Evolutionary conservation across 2,888 invertebrate species (phyloP).

Genomic region (Unio pictorum): DNA sequence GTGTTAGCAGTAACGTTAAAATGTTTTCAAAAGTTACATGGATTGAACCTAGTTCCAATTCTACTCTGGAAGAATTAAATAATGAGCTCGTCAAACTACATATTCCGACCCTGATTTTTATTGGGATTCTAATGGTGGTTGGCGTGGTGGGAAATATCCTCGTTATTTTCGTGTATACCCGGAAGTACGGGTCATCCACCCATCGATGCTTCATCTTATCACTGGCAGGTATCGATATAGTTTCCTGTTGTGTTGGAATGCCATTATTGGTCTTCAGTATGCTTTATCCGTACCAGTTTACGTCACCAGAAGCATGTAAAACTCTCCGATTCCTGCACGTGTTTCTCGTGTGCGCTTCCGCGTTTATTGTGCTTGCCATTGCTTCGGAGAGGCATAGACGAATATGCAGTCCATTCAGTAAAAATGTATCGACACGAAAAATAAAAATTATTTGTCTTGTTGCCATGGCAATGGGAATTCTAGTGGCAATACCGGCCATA

Average conservation of each 20-base stretch:
- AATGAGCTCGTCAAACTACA: conserved; percentile 38
- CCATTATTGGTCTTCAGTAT: conserved; percentile 53
- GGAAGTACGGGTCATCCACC: conserved; percentile 47
- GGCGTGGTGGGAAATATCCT: conserved; percentile 52
- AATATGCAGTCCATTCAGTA: conserved; percentile 51
- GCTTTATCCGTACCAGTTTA: conserved; percentile 49
- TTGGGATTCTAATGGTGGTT: conserved; percentile 46
- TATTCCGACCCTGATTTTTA: conserved; percentile 48
- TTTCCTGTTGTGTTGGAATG: conserved; percentile 47
- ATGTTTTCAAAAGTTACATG: conserved; percentile 15
- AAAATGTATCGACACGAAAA: conserved; percentile 36
- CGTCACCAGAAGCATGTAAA: conserved; percentile 45
- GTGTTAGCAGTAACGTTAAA: no score
- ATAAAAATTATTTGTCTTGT: conserved; percentile 38
- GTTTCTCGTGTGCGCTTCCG: conserved; percentile 48
- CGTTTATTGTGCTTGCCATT: conserved; percentile 51
- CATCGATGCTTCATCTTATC: conserved; percentile 50
- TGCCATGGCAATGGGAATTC: conserved; percentile 38
- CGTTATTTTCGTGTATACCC: conserved; percentile 47
- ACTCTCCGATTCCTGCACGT: conserved; percentile 42
- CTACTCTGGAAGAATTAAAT: conserved; percentile 39
- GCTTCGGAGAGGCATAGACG: conserved; percentile 52
- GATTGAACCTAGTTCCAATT: conserved; percentile 15
- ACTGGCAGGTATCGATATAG: conserved; percentile 50
- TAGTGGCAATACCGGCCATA: conserved; percentile 42